Base-by-base conservation (phyloP, 2,797 vertebrate species). In the Setipinna tenuifilis region DNA sequence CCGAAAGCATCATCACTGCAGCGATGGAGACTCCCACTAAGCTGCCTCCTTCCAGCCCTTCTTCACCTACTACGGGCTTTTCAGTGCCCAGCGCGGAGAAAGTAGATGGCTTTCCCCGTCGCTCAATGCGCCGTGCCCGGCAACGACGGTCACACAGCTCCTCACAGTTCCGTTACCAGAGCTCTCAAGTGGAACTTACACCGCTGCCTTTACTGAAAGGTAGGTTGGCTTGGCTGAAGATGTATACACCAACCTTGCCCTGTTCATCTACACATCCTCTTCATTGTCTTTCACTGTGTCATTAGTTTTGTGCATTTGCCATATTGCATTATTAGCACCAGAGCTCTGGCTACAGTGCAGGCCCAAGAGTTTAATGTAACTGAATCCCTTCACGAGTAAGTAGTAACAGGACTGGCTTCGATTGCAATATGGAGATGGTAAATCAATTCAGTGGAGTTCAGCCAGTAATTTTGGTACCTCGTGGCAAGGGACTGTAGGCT, bases 101-200 rank as follows among this genome's bases (percentile, higher is more conserved):
- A 89, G 97, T 98, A 92, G 97, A 98, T 0, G 97, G 97, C 86
- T 98, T 98, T 92, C 97, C 97, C 61, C 96, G 97, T 48, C 93
- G 97, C n/a, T 98, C 97, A 58, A 97, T 98, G 91, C 97, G 97
- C 87, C 93, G 97, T 80, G 96, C 97, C 88, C 95, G 97, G 46
- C 97, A 97, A 92, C 93, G 97, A 71, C 95, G 97, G 81, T 98
- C 97, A 81, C 97, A 98, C 91, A 98, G 97, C 90, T 98, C 97
- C 25, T 98, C 97, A 87, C 97, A 98, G 93, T 98, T 98, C 94
- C 97, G 97, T 86, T 98, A 98, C 92, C 97, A 98, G 95, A 98
- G 97, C 92, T 97, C 97, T 91, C 97, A 97, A 94, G 97, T 98
- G 94, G 97, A 98, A 93, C 96, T 98, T 87, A 97, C 96, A 0